Base-by-base conservation (phyloP, 1,140 invertebrate species). In the Goniozus legneri region DNA sequence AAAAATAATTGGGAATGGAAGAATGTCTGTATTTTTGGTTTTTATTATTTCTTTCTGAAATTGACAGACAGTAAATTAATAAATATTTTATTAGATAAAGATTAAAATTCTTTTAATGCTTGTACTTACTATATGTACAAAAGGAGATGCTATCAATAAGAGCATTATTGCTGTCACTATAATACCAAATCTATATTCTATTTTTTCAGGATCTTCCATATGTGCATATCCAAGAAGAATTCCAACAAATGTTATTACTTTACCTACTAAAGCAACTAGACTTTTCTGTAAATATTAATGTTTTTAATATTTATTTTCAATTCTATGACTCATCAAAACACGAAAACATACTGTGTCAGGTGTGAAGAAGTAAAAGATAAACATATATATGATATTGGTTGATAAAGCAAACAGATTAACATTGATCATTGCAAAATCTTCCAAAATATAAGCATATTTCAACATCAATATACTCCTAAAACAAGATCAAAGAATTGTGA, bases 1-100 rank as follows among this genome's bases (percentile, higher is more conserved):
- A 14, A 90, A 73, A 54, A 92, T 91, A 15, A 92, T 78, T 6
- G 89, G 86, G 65, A 92, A 90, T 15, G 90, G 90, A 73, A 93
- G 80, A 33, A 82, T 80, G 41, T 84, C 86, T 0, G 87, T 87
- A 67, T 84, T 88, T 69, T 89, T 83, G 3, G 84, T 88, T 58
- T 70, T 77, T 39, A 92, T 83, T 30, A 92, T 83, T 35, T 84
- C 77, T 58, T 76, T 75, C 87, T 90, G 50, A 44, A 61, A 71
- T n/a, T n/a, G n/a, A n/a, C n/a, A n/a, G n/a, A n/a, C n/a, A n/a
- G n/a, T n/a, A n/a, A 68, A 58, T 51, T 30, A 54, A 54, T 57
- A 44, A 45, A 65, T 50, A 50, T 3, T 8, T 8, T 47, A 43
- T 42, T 46, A 37, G 33, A 24, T 12, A n/a, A 50, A 38, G 19